Base-by-base conservation (phyloP, 1,140 invertebrate genomes). In the Chymomyza costata region DNA sequence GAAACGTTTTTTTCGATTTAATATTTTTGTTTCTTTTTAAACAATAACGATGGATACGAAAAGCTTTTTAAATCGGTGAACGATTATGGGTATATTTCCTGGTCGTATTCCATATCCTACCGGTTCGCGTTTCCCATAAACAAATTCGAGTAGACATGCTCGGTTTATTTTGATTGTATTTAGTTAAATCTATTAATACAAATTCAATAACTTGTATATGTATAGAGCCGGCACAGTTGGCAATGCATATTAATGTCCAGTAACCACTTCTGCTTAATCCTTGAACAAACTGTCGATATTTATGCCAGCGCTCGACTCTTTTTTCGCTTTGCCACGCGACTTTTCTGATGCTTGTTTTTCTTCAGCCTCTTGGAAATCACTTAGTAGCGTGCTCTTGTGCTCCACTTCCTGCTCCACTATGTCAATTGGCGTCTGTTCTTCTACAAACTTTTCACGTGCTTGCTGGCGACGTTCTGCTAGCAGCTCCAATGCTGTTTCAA, bases 401-500 rank as follows among this genome's bases (percentile, higher is more conserved):
- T 28, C 10, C 25, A 34, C 5, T 34, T 34, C 3, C 2, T 38
- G 39, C 1, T 53, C 32, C 1, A 46, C 10, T 1, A 32, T 28
- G 0, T 64, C 64, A 6, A 6, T 16, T 0, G 7, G 10, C 7
- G 17, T 11, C 1, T 73, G 59, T 11, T 67, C 74, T 6, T 25
- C 1, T 28, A 10, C 25, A 5, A 19, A 6, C 14, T 73, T 64
- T 3, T 35, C 1, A 0, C 62, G 49, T 6, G 50, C 17, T 11
- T 68, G 64, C 21, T 53, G 51, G 0, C 78, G 54, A 21, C 85
- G 76, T 35, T 73, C 76, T n/a, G 86, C 81, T 10, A 87, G 38
- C 11, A 87, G 63, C 38, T 87, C 84, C 17, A 87, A 45, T 1
- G 87, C 85, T 17, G 86, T 86, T 34, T 84, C 83, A 53, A 86